Base-by-base conservation (phyloP, 1,140 invertebrate species). In the Neodiprion lecontei region DNA sequence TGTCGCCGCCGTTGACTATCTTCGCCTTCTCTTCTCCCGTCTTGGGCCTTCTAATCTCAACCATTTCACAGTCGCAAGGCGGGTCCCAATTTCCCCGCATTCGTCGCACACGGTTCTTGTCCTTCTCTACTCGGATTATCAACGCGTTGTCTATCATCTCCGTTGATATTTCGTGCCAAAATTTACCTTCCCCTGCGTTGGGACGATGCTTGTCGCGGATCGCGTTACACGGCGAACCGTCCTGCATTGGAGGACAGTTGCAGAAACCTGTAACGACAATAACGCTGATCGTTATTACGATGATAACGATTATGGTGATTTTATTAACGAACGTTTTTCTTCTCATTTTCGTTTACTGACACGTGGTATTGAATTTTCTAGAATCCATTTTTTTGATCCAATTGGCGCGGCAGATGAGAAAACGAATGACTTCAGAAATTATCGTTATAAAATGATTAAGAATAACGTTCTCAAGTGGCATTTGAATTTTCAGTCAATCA, bases 111-210 rank as follows among this genome's bases (percentile, higher is more conserved):
- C 77, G 85, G 4, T 72, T 76, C 47, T 82, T 84, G 12, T 85
- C 77, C n/a, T 84, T 87, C 47, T 88, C 85, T n/a, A 88, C 78
- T 47, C 85, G 82, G 66, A 88, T 87, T 8, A 82, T 81, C 17
- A 88, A 72, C 47, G 84, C 81, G 79, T 87, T 88, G 17, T 82
- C 84, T 3, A 83, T 72, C 73, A 85, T 79, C 12, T 83, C 80
- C 0, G 85, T 82, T 0, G 82, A 83, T 2, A 88, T 86, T 73
- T 87, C 81, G 67, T 85, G 84, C 47, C 80, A 81, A 75, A 86
- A 86, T 70, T 83, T 87, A 21, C 17, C 17, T 21, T 48, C 53
- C 78, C 53, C 1, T 28, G 17, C 68, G 14, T 70, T 21, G n/a
- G 11, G 12, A 17, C 0, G 14, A 50, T 5, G 17, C 12, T 49